Evolutionary conservation across 2,888 invertebrate species (phyloP).

Genomic region (Meteorus cinctellus): DNA sequence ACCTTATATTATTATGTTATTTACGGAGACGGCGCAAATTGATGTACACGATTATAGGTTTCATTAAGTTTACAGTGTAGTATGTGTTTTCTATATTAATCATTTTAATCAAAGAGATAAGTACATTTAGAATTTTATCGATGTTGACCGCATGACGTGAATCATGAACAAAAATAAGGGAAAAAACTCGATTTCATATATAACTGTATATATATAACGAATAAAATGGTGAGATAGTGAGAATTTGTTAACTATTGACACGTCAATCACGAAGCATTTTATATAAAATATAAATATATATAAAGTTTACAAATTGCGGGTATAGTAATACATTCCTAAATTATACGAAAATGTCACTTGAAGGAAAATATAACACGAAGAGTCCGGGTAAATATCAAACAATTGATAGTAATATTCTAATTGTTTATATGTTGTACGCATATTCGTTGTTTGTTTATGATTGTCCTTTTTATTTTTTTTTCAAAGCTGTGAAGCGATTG

Average conservation of each 20-base stretch:
- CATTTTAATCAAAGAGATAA: background rate
- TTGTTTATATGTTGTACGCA: background rate
- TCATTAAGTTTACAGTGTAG: background rate
- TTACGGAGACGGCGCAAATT: background rate
- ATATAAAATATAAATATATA: background rate
- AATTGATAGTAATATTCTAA: background rate
- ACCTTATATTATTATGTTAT: background rate
- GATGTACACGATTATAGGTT: background rate
- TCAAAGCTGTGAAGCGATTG: conserved; percentile 89
- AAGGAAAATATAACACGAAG: conserved; percentile 77
- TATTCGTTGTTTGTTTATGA: background rate
- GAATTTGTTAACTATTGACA: background rate
- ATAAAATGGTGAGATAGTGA: background rate
- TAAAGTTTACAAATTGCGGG: background rate
- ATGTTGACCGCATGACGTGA: background rate
- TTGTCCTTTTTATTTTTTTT: conserved; percentile 3
- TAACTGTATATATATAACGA: background rate
- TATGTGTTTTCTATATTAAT: background rate
- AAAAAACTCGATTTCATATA: background rate
- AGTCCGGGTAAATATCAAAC: conserved; percentile 75
- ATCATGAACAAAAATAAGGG: background rate
- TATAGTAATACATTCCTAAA: background rate
- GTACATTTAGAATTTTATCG: background rate
- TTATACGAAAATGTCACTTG: conserved; percentile 71
- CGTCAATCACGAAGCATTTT: background rate